phyloP scores from a whole-genome alignment of 2,113 vertebrate species.

The Plectropomus leopardus region DNA sequence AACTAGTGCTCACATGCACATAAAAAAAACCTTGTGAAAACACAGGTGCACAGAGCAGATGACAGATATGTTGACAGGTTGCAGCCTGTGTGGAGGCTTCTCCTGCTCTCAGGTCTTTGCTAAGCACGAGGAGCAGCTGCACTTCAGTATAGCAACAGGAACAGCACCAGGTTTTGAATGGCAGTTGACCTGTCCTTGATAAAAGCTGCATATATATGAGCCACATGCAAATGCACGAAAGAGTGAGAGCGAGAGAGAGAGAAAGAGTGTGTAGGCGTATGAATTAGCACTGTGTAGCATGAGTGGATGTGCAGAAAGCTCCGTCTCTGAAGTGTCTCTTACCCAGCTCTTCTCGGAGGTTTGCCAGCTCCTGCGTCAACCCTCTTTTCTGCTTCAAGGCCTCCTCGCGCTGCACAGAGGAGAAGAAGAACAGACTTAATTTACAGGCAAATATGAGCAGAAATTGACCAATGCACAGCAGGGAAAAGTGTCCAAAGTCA shows the following conservation, averaged over 20 bases:
- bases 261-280: neutral
- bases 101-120: neutral
- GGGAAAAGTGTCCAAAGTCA: too few species aligned
- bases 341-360: conserved; percentile 89
- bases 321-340: conserved; percentile 69
- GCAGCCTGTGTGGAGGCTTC: neutral
- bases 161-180: conserved; percentile 17
- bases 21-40: neutral
- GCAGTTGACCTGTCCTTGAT: conserved; percentile 27
- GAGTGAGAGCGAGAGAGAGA: neutral
- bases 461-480: neutral
- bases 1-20: neutral
- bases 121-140: conserved; percentile 15
- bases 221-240: conserved; percentile 29
- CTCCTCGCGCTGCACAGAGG: conserved; percentile 86
- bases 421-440: conserved; percentile 18
- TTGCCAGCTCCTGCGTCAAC: conserved; percentile 86
- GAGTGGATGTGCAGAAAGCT: too few species aligned
- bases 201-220: neutral
- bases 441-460: neutral
- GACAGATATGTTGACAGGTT: conserved; percentile 12
- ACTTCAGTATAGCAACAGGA: neutral
- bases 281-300: neutral
- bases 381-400: conserved; percentile 86
- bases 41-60: conserved; percentile 1